These are phyloP conservation scores for Lynx canadensis DNA, from an alignment of 2,113 vertebrate species.

Conservation along the genomic window DNA sequence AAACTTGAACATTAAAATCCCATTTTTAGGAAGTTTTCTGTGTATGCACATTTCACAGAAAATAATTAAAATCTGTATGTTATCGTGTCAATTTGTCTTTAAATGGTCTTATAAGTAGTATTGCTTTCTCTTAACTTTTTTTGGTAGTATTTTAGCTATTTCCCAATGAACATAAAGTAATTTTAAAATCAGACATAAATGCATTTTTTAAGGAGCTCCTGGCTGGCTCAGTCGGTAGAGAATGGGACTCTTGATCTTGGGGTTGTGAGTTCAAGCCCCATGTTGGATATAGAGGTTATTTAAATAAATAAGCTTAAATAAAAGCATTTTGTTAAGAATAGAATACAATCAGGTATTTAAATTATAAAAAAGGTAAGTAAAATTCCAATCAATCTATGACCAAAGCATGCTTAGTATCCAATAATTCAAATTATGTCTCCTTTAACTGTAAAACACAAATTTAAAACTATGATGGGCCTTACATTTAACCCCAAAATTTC, in stretches of 20 bases:
- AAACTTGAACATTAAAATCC: not conserved
- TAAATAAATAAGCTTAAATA: not conserved
- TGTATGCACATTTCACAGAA: not conserved
- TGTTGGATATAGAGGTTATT: not conserved
- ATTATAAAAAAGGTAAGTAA: not conserved
- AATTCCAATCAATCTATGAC: not conserved
- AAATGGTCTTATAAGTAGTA: not conserved
- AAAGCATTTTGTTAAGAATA: not conserved
- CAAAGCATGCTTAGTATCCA: not conserved
- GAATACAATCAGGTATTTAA: not conserved
- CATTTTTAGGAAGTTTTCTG: not conserved
- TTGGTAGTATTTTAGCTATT: not conserved
- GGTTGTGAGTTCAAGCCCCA: not conserved
- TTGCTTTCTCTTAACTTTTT: not conserved
- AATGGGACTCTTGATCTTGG: not conserved
- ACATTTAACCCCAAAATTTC: not conserved
- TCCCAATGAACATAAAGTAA: not conserved
- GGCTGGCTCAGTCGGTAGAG: not conserved
- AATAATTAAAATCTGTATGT: not conserved
- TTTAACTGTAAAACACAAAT: not conserved
- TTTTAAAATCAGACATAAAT: not conserved
- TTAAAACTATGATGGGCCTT: not conserved
- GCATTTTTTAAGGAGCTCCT: not conserved
- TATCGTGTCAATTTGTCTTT: not conserved
- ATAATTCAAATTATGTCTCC: not conserved